Percentiles rank a stretch among this genome's conserved stretches.
These are phyloP conservation scores for Clarias laeviceps DNA, from an alignment of 2,797 vertebrate genomes.

Conservation along the genomic window DNA sequence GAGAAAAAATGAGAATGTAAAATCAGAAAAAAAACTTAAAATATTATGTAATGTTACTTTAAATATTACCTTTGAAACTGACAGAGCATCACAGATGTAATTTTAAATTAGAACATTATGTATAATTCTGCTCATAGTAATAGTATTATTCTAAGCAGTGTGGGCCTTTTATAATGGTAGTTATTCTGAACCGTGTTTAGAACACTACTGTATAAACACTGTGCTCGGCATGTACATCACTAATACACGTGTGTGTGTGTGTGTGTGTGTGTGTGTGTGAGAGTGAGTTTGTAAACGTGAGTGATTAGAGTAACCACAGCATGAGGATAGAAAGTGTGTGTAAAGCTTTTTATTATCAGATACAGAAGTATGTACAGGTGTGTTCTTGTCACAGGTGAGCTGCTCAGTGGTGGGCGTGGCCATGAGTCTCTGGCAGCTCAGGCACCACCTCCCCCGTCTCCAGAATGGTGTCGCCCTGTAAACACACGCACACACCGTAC, in stretches of 20 bases:
- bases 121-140: not conserved
- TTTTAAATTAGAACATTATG: not conserved
- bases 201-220: not conserved
- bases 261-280: not conserved
- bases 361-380: conserved; percentile 9
- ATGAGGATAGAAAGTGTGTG: not conserved
- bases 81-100: not conserved
- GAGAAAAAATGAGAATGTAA: not conserved
- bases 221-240: not conserved
- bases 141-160: not conserved
- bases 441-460: conserved; percentile 87
- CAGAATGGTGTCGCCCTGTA: conserved; percentile 85
- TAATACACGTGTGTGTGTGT: not conserved
- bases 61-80: not conserved
- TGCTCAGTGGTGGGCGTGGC: conserved; percentile 80
- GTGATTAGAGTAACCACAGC: not conserved
- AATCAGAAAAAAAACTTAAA: not conserved
- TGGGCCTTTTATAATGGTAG: not conserved
- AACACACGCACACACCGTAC: conserved; percentile 36
- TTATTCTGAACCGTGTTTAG: not conserved
- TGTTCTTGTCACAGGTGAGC: not conserved
- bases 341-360: conserved; percentile 24
- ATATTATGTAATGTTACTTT: not conserved
- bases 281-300: not conserved
- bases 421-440: conserved; percentile 73